Base-by-base conservation (phyloP, 2,113 vertebrate species). In the Malaclemys terrapin region DNA sequence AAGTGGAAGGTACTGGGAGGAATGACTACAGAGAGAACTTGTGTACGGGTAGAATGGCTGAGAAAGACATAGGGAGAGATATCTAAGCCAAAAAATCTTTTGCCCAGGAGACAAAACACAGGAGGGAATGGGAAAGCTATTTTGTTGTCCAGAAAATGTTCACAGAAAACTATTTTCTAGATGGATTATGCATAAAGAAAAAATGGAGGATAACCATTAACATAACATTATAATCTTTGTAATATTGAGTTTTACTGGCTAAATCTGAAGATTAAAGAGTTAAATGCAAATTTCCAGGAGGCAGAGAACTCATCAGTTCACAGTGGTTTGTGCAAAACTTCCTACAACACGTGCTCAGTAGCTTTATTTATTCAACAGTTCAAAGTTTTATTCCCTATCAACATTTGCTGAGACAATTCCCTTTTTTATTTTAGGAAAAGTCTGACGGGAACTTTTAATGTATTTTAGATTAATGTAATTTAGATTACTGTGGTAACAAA, bases 341-440 rank as follows among this genome's bases (percentile, higher is more conserved):
- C 69, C 82, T 85, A 94, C 75, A 47, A 87, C 6, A 4, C 57
- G 65, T 0, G 0, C 52, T 93, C 75, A 31, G 25, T 82, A n/a
- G 53, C 47, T 94, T 97, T 85, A 93, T 93, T 97, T 96, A 94
- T 85, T 85, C 80, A 76, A 6, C 1, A 93, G 76, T 94, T 93
- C 75, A 75, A 92, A 90, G 86, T 96, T 93, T 89, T 65, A 89
- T 29, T 91, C 80, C 75, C 56, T 82, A 89, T 93, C 80, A 89
- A 54, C 42, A 19, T 1, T 65, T 25, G 2, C 56, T 4, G 0
- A 93, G 84, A 96, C 82, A 96, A 93, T 75, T 69, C 31, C 16
- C 59, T 82, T 27, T 80, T 83, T 88, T 92, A 93, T 94, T 93
- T 90, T 79, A 85, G 80, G 79, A 87, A 91, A 93, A 94, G 19